Percentiles rank a stretch among this genome's conserved stretches.
phyloP scores from a whole-genome alignment of 2,797 vertebrate genomes.

The Clarias platycephalus region DNA sequence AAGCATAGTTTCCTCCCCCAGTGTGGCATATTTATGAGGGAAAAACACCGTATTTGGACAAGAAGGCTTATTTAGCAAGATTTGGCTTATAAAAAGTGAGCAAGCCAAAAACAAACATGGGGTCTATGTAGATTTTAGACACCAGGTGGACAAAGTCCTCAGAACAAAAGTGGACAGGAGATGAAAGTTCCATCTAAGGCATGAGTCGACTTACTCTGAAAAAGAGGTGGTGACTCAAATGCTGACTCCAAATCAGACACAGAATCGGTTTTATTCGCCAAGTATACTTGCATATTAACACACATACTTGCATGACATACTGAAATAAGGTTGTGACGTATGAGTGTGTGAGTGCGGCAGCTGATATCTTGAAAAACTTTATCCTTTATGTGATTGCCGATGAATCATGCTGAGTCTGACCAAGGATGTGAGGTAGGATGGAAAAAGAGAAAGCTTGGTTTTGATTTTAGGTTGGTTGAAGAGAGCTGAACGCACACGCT shows the following conservation, averaged over 20 bases:
- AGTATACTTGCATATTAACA: too few relatives aligned
- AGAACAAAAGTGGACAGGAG: background rate
- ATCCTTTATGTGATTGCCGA: background rate
- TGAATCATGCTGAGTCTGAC: background rate
- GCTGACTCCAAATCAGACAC: background rate
- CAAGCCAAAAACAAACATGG: background rate
- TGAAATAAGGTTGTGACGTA: too few relatives aligned
- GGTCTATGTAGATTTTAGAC: background rate
- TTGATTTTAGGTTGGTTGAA: background rate
- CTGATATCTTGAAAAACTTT: background rate
- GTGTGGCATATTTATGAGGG: background rate
- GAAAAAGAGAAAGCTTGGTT: background rate
- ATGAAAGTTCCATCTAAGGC: background rate
- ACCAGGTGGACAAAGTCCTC: background rate
- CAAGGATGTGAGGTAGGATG: conserved; percentile 1
- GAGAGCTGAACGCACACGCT: background rate
- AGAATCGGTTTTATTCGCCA: too few relatives aligned
- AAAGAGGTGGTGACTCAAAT: background rate
- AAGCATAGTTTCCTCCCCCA: background rate
- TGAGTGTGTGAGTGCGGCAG: too few relatives aligned
- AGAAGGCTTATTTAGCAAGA: background rate
- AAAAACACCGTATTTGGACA: background rate
- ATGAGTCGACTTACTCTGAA: background rate
- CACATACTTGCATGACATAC: too few relatives aligned
- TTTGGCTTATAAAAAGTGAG: background rate